Evolutionary conservation across 2,797 vertebrate species (phyloP).

Genomic region (Vultur gryphus): DNA sequence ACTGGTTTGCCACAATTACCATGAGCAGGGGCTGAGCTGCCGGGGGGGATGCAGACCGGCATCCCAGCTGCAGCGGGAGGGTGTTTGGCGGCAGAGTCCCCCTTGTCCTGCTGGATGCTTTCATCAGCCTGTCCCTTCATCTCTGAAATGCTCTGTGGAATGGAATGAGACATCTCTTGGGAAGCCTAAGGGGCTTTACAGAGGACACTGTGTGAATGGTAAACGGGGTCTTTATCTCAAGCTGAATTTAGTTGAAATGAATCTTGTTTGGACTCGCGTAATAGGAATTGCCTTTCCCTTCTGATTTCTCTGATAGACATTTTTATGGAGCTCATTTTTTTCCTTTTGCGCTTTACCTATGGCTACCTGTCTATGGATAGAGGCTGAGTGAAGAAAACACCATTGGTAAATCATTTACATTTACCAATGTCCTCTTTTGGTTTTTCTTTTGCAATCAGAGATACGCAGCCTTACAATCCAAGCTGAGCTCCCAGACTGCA

Average conservation of each 20-base stretch:
- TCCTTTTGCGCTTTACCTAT: neutral
- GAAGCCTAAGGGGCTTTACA: neutral
- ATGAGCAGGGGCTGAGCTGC: neutral
- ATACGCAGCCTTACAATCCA: fast-evolving
- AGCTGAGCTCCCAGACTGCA: neutral
- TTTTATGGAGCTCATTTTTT: neutral
- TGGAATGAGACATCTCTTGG: neutral
- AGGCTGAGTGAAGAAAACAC: neutral
- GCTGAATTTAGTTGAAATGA: neutral
- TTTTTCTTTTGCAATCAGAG: neutral
- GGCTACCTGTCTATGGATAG: neutral
- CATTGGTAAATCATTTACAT: neutral
- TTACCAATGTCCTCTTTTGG: neutral
- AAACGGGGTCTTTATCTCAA: neutral
- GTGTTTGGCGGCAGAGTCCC: neutral
- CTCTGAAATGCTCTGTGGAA: neutral
- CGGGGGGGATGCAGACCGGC: neutral
- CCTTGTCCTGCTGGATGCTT: neutral
- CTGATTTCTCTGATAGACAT: neutral
- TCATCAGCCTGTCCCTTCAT: neutral
- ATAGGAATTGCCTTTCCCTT: neutral
- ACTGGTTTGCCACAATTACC: neutral
- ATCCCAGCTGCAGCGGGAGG: neutral
- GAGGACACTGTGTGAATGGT: neutral
- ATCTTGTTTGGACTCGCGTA: neutral